Conservation (phyloP, 2,797 vertebrate species). For the Limnodromus scolopaceus region DNA sequence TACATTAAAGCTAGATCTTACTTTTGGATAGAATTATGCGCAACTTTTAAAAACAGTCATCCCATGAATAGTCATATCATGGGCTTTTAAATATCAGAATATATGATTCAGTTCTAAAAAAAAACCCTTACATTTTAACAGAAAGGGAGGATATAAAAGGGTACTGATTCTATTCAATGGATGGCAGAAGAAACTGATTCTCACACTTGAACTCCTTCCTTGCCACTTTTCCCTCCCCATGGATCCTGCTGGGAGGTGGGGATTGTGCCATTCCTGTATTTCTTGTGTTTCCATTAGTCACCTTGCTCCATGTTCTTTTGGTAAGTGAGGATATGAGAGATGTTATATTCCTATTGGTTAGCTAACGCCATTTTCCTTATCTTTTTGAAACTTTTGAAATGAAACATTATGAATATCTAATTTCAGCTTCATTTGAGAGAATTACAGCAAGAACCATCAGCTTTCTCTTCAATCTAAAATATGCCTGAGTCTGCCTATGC, state of each 20-base stretch:
- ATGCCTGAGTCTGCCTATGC: not conserved
- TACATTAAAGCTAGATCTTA: fast-evolving
- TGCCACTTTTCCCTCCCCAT: not conserved
- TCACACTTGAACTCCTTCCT: not conserved
- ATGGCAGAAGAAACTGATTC: not conserved
- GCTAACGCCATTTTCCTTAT: not conserved
- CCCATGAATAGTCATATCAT: not conserved
- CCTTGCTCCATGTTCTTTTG: not conserved
- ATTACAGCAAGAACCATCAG: not conserved
- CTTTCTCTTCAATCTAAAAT: not conserved
- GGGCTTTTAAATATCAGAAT: not conserved
- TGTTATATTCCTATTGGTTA: not conserved
- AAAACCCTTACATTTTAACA: not conserved
- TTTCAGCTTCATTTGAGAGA: not conserved
- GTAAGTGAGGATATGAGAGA: not conserved
- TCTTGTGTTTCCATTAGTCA: not conserved
- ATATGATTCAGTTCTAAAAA: not conserved
- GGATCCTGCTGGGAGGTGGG: not conserved
- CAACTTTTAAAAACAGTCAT: not conserved
- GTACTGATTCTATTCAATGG: not conserved
- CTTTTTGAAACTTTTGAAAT: not conserved
- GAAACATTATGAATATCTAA: not conserved
- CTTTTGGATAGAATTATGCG: not conserved
- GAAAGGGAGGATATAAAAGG: not conserved
- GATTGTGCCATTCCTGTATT: not conserved